Evolutionary conservation across 2,797 vertebrate species (phyloP).

Genomic region (Silurus lanzhouensis): DNA sequence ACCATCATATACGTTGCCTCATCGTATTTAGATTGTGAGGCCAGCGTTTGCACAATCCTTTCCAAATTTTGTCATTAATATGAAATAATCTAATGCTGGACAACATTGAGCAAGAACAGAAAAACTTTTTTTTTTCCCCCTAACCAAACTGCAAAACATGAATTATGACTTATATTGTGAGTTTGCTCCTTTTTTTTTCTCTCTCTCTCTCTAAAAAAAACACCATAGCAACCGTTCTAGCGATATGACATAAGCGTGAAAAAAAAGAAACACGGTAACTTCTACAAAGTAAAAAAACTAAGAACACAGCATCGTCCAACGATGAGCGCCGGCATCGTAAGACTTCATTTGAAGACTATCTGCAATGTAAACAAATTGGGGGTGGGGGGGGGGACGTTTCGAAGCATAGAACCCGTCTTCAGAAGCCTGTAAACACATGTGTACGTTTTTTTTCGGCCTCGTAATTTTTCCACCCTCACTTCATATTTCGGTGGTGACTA

Average conservation of each 20-base stretch:
- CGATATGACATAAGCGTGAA: too few species aligned
- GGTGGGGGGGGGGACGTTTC: background rate
- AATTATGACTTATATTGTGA: background rate
- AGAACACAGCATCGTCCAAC: too few species aligned
- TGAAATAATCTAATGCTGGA: background rate
- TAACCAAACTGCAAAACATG: background rate
- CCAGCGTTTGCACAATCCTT: background rate
- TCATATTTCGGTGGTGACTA: constrained; percentile 70
- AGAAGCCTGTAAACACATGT: constrained; percentile 51
- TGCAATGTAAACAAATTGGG: background rate
- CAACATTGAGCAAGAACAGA: background rate
- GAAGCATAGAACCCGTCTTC: constrained; percentile 44
- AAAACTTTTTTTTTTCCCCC: background rate
- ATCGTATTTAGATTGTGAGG: background rate
- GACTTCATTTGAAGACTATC: too few species aligned
- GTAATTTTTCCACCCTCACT: constrained; percentile 63
- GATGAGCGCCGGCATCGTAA: too few species aligned
- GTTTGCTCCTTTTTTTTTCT: too few species aligned
- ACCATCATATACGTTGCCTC: background rate
- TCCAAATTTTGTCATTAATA: background rate
- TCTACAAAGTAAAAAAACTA: too few species aligned
- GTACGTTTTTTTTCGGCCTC: constrained; percentile 43
- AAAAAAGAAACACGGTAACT: too few species aligned
- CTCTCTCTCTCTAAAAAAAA: too few species aligned
- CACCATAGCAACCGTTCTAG: too few species aligned